phyloP scores from a whole-genome alignment of 2,113 vertebrate genomes.

The Sclerurus mexicanus region DNA sequence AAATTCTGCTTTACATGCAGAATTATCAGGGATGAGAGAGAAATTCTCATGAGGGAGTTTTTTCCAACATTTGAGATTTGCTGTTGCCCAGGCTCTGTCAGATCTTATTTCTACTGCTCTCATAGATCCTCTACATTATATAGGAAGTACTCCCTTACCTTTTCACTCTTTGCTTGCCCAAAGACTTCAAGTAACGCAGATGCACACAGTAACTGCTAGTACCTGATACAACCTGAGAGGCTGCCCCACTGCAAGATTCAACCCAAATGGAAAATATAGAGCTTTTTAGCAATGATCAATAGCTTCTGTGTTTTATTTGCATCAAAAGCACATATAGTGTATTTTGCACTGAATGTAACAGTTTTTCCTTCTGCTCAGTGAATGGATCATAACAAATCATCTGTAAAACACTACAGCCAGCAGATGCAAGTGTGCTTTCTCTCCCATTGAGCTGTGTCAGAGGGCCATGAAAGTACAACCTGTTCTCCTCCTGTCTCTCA shows the following conservation, averaged over 20 bases:
- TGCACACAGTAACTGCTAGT: not conserved
- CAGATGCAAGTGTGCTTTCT: not conserved
- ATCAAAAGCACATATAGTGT: not conserved
- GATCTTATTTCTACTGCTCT: not conserved
- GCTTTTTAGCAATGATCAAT: not conserved
- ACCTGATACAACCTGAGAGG: accelerated
- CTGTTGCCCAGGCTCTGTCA: not conserved
- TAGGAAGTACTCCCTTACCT: not conserved
- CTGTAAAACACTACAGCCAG: not conserved
- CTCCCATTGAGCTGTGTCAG: not conserved
- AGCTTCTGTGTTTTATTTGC: not conserved
- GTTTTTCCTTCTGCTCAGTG: not conserved
- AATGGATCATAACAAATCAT: not conserved
- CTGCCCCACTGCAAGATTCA: not conserved
- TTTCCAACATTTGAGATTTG: not conserved
- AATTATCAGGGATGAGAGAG: not conserved
- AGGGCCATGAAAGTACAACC: not conserved
- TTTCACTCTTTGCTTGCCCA: not conserved
- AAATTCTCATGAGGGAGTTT: not conserved
- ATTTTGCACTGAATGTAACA: not conserved
- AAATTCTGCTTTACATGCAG: not conserved
- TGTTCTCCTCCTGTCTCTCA: not conserved
- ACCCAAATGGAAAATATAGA: not conserved
- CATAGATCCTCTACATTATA: accelerated
- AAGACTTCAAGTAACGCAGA: not conserved